These are phyloP conservation scores for Saguinus midas DNA, from an alignment of 2,113 vertebrate genomes.

Conservation along the genomic window DNA sequence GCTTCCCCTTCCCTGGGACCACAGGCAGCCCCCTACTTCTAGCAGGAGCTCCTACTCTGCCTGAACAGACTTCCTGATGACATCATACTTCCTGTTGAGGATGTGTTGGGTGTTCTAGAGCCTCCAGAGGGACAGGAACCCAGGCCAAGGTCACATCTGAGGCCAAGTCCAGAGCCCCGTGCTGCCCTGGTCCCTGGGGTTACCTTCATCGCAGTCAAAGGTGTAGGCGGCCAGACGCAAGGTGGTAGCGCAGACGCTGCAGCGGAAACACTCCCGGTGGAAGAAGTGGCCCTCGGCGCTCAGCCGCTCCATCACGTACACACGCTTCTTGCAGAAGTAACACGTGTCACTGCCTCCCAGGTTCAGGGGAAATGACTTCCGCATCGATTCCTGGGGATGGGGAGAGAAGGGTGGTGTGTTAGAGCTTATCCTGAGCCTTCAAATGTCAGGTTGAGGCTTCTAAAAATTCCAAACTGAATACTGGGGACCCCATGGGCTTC, in stretches of 20 bases:
- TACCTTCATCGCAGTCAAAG: conserved; percentile 93
- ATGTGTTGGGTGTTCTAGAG: not conserved
- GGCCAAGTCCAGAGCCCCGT: not conserved
- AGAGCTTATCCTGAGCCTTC: not conserved
- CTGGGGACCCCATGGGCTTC: not conserved
- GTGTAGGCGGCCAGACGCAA: conserved; percentile 91
- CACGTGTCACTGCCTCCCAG: conserved; percentile 93
- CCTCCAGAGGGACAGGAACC: not conserved
- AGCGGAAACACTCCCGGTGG: conserved; percentile 97
- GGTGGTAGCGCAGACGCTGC: conserved; percentile 88
- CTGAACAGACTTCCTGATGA: not conserved
- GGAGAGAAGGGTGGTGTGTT: not conserved
- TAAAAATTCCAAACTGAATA: not conserved
- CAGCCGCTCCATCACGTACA: conserved; percentile 95
- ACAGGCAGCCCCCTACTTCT: not conserved
- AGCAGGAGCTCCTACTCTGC: not conserved
- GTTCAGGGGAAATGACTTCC: conserved; percentile 86
- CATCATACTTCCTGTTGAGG: not conserved
- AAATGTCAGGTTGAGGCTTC: not conserved
- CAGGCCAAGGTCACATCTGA: not conserved
- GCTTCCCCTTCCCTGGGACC: not conserved
- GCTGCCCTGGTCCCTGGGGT: not conserved
- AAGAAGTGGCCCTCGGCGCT: conserved; percentile 96
- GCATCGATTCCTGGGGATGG: conserved; percentile 84
- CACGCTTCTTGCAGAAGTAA: conserved; percentile 92